Evolutionary conservation across 2,797 vertebrate genomes (phyloP).

Genomic region (Myotis planiceps): DNA sequence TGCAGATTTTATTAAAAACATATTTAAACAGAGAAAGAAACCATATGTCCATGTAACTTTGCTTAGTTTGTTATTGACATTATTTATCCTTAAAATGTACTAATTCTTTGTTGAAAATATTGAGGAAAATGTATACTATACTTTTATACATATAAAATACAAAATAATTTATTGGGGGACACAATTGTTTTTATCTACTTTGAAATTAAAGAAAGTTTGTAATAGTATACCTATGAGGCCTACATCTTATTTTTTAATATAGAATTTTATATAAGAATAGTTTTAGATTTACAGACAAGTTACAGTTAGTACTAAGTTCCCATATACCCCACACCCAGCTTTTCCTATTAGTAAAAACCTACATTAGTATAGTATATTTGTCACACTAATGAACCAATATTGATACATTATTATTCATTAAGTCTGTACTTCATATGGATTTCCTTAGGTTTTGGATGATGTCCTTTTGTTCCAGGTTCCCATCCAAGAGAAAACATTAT

Average conservation of each 20-base stretch:
- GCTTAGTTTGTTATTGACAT: neutral
- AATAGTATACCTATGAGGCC: neutral
- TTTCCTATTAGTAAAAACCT: neutral
- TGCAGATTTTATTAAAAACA: neutral
- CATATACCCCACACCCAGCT: accelerated
- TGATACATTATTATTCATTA: neutral
- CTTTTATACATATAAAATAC: neutral
- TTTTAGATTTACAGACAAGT: neutral
- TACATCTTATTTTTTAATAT: neutral
- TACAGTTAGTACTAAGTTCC: neutral
- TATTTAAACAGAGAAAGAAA: neutral
- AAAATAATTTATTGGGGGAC: neutral
- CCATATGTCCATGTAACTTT: neutral
- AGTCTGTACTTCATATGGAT: neutral
- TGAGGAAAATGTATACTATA: neutral
- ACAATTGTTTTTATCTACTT: neutral
- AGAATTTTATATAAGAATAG: neutral
- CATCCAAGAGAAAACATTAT: neutral
- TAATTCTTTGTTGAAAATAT: neutral
- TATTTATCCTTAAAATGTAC: neutral
- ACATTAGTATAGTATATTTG: neutral
- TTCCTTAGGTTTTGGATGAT: neutral
- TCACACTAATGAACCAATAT: neutral
- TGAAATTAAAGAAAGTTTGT: neutral
- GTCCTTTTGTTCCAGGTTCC: neutral